These are phyloP conservation scores for Pangasianodon gigas DNA, from an alignment of 2,113 vertebrate genomes.

Conservation along the genomic window DNA sequence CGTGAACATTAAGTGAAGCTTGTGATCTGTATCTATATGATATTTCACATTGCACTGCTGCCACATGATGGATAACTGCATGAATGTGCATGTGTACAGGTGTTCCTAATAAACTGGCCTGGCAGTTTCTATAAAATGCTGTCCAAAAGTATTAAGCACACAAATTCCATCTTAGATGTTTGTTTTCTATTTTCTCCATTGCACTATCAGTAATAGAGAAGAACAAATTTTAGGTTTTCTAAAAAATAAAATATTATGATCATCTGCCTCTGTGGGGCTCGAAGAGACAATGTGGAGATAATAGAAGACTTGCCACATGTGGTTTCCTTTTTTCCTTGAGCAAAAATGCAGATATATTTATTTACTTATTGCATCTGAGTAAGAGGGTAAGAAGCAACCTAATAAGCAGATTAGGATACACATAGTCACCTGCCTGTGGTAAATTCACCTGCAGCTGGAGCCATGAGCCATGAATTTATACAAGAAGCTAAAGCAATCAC, in stretches of 20 bases:
- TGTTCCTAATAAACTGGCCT: too few species aligned
- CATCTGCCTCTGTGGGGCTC: not conserved
- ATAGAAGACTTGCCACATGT: not conserved
- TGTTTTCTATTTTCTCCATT: too few species aligned
- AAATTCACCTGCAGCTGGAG: not conserved
- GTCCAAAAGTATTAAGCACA: too few species aligned
- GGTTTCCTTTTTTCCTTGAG: conserved; percentile 16
- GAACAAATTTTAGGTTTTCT: too few species aligned
- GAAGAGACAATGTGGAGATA: not conserved
- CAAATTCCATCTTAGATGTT: too few species aligned
- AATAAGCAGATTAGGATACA: conserved; percentile 40
- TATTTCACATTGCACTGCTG: too few species aligned
- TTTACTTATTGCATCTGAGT: conserved; percentile 17
- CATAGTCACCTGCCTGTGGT: conserved; percentile 19
- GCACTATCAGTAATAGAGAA: too few species aligned
- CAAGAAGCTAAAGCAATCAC: not conserved
- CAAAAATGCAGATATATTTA: conserved; percentile 18
- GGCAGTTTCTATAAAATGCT: too few species aligned
- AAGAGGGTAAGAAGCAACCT: not conserved
- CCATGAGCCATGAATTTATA: not conserved
- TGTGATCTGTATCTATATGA: too few species aligned
- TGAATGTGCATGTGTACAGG: too few species aligned
- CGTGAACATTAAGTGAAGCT: too few species aligned
- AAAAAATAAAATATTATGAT: not conserved
- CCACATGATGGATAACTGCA: too few species aligned